Conservation (phyloP, 2,113 vertebrate species). For the Crypturellus undulatus region DNA sequence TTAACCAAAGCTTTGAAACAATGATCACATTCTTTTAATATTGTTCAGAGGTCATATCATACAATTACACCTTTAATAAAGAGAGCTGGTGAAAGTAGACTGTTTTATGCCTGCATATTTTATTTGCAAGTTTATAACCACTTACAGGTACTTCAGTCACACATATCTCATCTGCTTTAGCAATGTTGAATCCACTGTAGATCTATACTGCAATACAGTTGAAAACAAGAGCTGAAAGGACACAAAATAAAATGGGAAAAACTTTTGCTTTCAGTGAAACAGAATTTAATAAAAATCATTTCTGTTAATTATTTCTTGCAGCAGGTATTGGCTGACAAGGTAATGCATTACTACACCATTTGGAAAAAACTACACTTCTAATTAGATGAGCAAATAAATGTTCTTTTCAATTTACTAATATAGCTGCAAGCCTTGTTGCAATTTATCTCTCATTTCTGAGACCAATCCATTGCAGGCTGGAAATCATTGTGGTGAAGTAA, state of each 20-base stretch:
- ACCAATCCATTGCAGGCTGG: slow-evolving; percentile 71
- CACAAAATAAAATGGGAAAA: slow-evolving; percentile 29
- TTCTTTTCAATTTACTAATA: slow-evolving; percentile 86
- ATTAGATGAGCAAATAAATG: slow-evolving; percentile 87
- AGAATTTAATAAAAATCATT: slow-evolving; percentile 54
- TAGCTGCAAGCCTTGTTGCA: slow-evolving; percentile 81
- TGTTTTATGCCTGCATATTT: not conserved
- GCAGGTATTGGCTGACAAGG: slow-evolving; percentile 68
- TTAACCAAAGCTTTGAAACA: not conserved
- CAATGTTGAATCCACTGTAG: not conserved
- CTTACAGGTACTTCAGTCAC: slow-evolving; percentile 14
- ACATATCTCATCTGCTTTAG: not conserved
- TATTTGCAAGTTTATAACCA: slow-evolving; percentile 33
- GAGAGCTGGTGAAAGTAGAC: slow-evolving; percentile 36
- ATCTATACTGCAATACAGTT: not conserved
- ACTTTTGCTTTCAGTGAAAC: slow-evolving; percentile 19
- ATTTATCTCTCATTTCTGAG: slow-evolving; percentile 82
- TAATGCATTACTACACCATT: slow-evolving; percentile 74
- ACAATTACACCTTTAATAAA: not conserved
- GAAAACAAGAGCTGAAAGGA: slow-evolving; percentile 10
- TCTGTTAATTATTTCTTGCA: slow-evolving; percentile 72
- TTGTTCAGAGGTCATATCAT: not conserved
- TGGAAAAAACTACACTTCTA: slow-evolving; percentile 79
- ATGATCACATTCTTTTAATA: not conserved
- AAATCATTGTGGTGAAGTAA: slow-evolving; percentile 81